phyloP scores from a whole-genome alignment of 2,888 invertebrate species.

The Limnephilus lunatus region DNA sequence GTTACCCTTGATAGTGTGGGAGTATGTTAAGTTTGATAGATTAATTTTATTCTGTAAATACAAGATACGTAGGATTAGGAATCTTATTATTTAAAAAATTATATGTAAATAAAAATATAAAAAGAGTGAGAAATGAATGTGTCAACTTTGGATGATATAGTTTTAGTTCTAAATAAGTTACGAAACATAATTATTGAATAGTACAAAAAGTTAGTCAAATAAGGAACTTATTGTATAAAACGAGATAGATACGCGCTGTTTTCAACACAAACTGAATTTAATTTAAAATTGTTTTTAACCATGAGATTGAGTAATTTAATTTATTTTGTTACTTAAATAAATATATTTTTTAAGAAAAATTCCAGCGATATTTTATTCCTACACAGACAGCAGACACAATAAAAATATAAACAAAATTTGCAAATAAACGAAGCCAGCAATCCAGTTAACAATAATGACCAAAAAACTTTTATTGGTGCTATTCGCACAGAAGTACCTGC shows the following conservation, averaged over 20 bases:
- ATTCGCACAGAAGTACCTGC: background rate
- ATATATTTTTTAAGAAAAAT: background rate
- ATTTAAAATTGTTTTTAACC: background rate
- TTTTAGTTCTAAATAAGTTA: background rate
- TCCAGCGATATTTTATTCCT: background rate
- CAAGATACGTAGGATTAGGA: background rate
- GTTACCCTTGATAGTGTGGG: constrained; percentile 18
- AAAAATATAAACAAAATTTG: background rate
- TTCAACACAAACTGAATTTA: background rate
- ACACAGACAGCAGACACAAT: background rate
- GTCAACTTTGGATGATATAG: background rate
- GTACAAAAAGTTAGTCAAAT: background rate
- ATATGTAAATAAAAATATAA: background rate
- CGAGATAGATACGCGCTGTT: background rate
- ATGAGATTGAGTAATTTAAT: constrained; percentile 16
- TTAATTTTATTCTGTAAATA: background rate
- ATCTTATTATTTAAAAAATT: background rate
- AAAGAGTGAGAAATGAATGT: background rate
- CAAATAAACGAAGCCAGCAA: background rate
- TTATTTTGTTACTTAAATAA: constrained; percentile 11
- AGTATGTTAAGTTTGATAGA: background rate
- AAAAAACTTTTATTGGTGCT: background rate
- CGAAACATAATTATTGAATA: background rate
- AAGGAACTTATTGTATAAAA: background rate
- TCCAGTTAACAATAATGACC: background rate